These are phyloP conservation scores for Lepus europaeus DNA, from an alignment of 2,113 vertebrate species.

Conservation along the genomic window DNA sequence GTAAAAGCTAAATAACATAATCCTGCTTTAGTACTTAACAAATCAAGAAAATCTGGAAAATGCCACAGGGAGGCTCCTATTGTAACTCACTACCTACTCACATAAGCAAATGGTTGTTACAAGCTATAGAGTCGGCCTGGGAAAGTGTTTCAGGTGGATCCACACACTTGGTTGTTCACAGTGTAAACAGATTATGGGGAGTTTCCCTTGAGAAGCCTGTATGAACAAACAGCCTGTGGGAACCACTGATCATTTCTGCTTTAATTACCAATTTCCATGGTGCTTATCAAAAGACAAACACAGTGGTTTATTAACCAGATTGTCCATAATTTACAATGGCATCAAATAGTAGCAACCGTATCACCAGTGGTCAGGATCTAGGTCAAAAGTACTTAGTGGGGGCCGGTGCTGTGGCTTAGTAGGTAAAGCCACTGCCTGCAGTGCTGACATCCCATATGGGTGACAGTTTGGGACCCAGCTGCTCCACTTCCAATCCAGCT, in stretches of 20 bases:
- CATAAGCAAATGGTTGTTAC: not conserved
- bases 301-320: not conserved
- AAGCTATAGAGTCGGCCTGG: not conserved
- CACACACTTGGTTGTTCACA: not conserved
- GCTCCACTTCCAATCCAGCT: too few relatives aligned
- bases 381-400: not conserved
- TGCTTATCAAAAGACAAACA: not conserved
- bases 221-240: not conserved
- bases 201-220: not conserved
- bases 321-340: conserved; percentile 5
- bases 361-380: not conserved
- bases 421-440: not conserved
- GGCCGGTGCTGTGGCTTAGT: not conserved
- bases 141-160: not conserved
- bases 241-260: not conserved
- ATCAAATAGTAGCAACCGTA: not conserved
- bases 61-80: not conserved
- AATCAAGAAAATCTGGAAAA: not conserved
- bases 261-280: conserved; percentile 24
- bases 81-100: not conserved
- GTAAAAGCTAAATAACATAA: not conserved
- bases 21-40: not conserved
- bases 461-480: too few relatives aligned
- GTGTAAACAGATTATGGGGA: not conserved
- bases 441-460: too few relatives aligned